phyloP scores from a whole-genome alignment of 2,113 vertebrate genomes.

The Dasypus novemcinctus region DNA sequence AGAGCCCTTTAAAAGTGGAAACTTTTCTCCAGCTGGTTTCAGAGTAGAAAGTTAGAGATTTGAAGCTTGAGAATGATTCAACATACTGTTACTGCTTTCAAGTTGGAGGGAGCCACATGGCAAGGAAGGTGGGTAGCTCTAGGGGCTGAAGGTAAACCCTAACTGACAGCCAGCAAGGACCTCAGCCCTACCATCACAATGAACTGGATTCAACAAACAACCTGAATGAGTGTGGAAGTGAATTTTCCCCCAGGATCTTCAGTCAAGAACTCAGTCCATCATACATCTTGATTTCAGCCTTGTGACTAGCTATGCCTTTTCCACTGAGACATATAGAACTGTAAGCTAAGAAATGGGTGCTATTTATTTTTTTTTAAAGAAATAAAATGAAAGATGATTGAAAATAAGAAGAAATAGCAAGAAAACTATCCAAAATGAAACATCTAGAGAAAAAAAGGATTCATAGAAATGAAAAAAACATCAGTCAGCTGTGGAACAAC shows the following conservation, averaged over 20 bases:
- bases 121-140: background rate
- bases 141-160: background rate
- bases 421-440: background rate
- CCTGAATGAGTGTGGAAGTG: no score
- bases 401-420: background rate
- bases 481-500: no score
- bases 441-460: no score
- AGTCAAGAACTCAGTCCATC: background rate
- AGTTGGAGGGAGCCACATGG: background rate
- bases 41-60: background rate
- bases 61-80: no score
- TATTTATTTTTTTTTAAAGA: background rate
- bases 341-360: background rate
- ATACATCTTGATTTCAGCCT: no score
- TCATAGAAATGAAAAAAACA: no score
- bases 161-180: background rate
- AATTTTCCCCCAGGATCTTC: background rate
- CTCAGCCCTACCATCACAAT: no score
- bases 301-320: no score
- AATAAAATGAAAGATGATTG: background rate
- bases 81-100: background rate
- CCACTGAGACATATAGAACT: no score
- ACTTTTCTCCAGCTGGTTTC: background rate
- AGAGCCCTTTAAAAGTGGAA: no score
- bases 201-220: no score